A percentile compares a stretch with the other conserved stretches of the same genome.
phyloP scores from a whole-genome alignment of 2,888 invertebrate genomes.

The Helobdella robusta region DNA sequence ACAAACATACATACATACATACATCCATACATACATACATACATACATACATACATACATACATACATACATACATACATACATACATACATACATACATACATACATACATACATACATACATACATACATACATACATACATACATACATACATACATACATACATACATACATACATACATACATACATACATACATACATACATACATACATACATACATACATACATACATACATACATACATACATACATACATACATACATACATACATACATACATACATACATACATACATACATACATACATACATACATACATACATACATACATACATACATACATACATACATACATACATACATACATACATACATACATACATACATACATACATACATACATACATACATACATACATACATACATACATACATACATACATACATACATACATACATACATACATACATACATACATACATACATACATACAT shows the following conservation, averaged over 20 bases:
- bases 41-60: constrained; percentile 20
- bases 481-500: constrained; percentile 20
- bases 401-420: constrained; percentile 21
- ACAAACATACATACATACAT: no score
- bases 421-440: constrained; percentile 24
- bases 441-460: constrained; percentile 26
- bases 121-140: constrained; percentile 23
- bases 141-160: constrained; percentile 12
- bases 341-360: constrained; percentile 1
- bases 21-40: constrained; percentile 18
- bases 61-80: constrained; percentile 24
- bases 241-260: constrained; percentile 23
- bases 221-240: constrained; percentile 23
- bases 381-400: constrained; percentile 5
- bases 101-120: constrained; percentile 25
- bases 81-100: constrained; percentile 25
- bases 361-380: not conserved
- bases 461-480: constrained; percentile 26
- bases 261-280: constrained; percentile 22
- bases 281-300: constrained; percentile 20
- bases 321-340: constrained; percentile 1
- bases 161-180: constrained; percentile 12
- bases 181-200: constrained; percentile 13
- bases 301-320: constrained; percentile 18
- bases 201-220: constrained; percentile 16